These are phyloP conservation scores for Enchytraeus crypticus DNA, from an alignment of 2,888 invertebrate species.

Conservation along the genomic window DNA sequence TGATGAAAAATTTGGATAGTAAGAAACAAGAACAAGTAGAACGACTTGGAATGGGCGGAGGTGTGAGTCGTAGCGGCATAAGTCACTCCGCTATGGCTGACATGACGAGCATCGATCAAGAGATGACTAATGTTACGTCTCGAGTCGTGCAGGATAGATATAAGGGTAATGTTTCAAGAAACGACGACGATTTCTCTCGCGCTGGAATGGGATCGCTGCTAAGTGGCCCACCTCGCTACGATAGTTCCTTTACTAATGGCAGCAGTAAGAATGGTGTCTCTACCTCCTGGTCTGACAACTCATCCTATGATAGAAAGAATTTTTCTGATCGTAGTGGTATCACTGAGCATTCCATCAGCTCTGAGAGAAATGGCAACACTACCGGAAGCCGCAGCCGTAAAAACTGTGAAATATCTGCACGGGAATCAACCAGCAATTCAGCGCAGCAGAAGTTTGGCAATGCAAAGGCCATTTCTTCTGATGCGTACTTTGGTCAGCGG, in stretches of 20 bases:
- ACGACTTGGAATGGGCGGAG: conserved; percentile 82
- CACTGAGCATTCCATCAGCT: too few relatives aligned
- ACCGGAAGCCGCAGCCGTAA: conserved; percentile 32
- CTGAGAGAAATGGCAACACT: too few relatives aligned
- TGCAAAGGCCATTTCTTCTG: conserved; percentile 95
- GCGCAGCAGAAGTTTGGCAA: conserved; percentile 92
- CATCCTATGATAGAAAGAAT: too few relatives aligned
- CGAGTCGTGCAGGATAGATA: conserved; percentile 24
- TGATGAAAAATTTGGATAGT: conserved; percentile 65
- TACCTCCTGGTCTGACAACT: too few relatives aligned
- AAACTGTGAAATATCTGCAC: conserved; percentile 30
- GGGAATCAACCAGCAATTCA: conserved; percentile 49
- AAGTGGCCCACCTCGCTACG: too few relatives aligned
- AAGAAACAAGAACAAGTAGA: conserved; percentile 79
- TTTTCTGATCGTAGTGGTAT: too few relatives aligned
- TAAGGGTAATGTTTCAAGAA: too few relatives aligned
- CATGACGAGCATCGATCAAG: conserved; percentile 84
- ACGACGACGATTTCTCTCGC: too few relatives aligned
- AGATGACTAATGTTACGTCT: conserved; percentile 46
- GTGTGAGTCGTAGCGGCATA: too few relatives aligned
- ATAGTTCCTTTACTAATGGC: too few relatives aligned
- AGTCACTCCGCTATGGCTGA: conserved; percentile 76
- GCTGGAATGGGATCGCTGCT: too few relatives aligned
- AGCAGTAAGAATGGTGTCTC: too few relatives aligned
- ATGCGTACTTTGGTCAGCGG: conserved; percentile 90